Evolutionary conservation across 2,797 vertebrate genomes (phyloP), one percentile per base, ranked within the genome.

Genomic region (Carapus acus): DNA sequence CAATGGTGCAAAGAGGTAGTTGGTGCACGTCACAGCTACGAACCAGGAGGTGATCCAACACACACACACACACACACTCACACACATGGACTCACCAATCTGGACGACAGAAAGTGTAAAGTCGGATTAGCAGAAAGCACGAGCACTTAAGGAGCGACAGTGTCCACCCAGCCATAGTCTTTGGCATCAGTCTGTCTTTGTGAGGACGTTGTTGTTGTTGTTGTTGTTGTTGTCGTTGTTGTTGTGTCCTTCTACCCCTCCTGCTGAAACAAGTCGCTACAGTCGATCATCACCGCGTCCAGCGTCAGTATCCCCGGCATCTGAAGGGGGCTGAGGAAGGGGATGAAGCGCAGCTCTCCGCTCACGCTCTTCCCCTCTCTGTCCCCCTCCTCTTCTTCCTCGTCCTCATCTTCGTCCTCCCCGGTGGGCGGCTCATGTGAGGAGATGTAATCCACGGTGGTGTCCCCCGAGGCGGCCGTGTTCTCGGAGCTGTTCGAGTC

Each of bases 221-320:
- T n/a, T n/a, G n/a, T n/a, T n/a, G n/a, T n/a, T n/a, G n/a, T n/a
- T n/a, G n/a, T n/a, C n/a, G n/a, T n/a, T n/a, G n/a, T n/a, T n/a
- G n/a, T n/a, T n/a, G n/a, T n/a, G n/a, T n/a, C n/a, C n/a, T n/a
- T n/a, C n/a, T n/a, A n/a, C n/a, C n/a, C n/a, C n/a, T n/a, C 15
- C 18, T 56, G 65, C 48, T 81, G 67, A 56, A 82, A 52, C 21
- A 86, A 75, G 22, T 86, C 73, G 43, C 77, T 76, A 39, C 87
- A 82, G 71, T 82, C 80, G 2, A 97, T 89, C 69, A 85, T 93
- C 20, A 99, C 86, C 0, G 55, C 39, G 0, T 92, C 93, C 67
- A 99, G 54, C 8, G 90, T 94, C 14, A 99, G 71, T 12, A 73
- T 91, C 24, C 88, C 88, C 7, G 68, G 69, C 0, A 39, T 81